Evolutionary conservation across 2,888 invertebrate genomes (phyloP).

Genomic region (Cephonodes hylas): DNA sequence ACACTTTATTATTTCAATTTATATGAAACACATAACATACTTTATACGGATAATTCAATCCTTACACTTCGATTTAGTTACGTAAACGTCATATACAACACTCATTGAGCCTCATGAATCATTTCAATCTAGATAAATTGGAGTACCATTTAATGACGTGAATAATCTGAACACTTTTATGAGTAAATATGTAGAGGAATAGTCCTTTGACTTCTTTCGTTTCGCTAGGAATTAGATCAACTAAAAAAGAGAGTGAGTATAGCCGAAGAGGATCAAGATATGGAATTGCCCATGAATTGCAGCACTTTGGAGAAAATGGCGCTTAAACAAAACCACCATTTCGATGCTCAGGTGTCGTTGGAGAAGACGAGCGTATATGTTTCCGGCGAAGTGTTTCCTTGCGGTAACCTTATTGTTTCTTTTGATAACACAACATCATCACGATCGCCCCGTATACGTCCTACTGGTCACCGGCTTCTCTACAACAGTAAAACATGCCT

Average conservation of each 20-base stretch:
- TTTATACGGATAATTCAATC: too few relatives aligned
- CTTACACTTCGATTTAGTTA: too few relatives aligned
- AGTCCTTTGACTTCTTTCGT: neutral
- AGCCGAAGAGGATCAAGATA: constrained; percentile 33
- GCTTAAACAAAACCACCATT: constrained; percentile 54
- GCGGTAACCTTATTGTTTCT: constrained; percentile 44
- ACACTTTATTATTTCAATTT: too few relatives aligned
- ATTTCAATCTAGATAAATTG: neutral
- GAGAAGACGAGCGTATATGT: constrained; percentile 64
- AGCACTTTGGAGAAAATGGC: constrained; percentile 48
- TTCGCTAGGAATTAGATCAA: constrained; percentile 51
- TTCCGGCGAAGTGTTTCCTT: constrained; percentile 63
- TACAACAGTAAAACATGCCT: too few relatives aligned
- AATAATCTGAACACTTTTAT: neutral
- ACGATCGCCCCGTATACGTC: too few relatives aligned
- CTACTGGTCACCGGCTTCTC: too few relatives aligned
- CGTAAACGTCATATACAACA: neutral
- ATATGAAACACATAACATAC: too few relatives aligned
- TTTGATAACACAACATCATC: too few relatives aligned
- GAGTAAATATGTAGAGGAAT: neutral
- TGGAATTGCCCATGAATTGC: constrained; percentile 48
- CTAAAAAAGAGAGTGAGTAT: constrained; percentile 43
- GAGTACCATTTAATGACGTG: neutral
- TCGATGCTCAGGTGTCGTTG: constrained; percentile 57
- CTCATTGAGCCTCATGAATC: neutral